Base-by-base conservation (phyloP, 1,140 invertebrate species). In the Caerostris extrusa region DNA sequence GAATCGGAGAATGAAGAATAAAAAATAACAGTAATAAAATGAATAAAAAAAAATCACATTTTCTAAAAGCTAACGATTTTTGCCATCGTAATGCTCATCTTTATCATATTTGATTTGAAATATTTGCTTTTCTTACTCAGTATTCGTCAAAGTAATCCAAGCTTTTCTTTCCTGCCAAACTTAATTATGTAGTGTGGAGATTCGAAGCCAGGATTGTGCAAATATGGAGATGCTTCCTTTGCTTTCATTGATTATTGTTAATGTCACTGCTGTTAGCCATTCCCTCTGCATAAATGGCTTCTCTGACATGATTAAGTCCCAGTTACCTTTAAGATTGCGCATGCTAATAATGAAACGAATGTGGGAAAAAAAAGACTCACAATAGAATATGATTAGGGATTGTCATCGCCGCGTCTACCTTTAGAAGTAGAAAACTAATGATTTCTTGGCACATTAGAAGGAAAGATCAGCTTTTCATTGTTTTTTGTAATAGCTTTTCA, bases 131-230 rank as follows among this genome's bases (percentile, higher is more conserved):
- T 77, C 71, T 77, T 77, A 19, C 71, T 77, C 53, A 77, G 53
- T 77, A 77, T 77, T 77, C 50, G 71, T 77, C 71, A 77, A 77
- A 77, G 71, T 77, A 77, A 77, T 77, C 71, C 71, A 77, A 77
- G 71, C 71, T 77, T 77, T 77, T 34, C 34, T 77, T 77, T 7
- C 10, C 71, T 34, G 71, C 71, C 71, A 77, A 77, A 77, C 71
- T 77, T 77, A 77, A 77, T 77, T 77, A 77, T 77, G 50, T 34
- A 34, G 50, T 77, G 71, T 50, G 71, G 71, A 50, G 14, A 50
- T 77, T 77, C 71, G 34, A 77, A 77, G 71, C 71, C 50, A 7
- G 71, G 71, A 77, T 77, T 77, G 50, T 12, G 71, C 71, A 77
- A 77, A 77, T 77, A 77, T 50, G 71, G 12, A 77, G 71, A 77